These are phyloP conservation scores for Corvus moneduloides DNA, from an alignment of 2,113 vertebrate species.

Conservation along the genomic window DNA sequence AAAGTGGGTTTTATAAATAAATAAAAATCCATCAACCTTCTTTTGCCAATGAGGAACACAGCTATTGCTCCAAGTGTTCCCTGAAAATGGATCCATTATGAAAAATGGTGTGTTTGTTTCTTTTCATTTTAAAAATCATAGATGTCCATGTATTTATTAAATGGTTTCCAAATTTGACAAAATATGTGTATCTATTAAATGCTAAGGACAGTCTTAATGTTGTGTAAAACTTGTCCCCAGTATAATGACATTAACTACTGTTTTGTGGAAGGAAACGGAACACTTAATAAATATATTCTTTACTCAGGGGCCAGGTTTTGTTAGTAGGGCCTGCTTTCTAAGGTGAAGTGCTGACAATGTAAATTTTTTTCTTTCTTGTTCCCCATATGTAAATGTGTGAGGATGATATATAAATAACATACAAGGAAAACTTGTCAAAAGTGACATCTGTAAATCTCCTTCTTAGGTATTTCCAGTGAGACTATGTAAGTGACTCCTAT, in stretches of 20 bases:
- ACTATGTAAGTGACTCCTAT: background rate
- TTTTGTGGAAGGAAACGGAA: background rate
- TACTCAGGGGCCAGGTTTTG: background rate
- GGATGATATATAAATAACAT: background rate
- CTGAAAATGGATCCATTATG: background rate
- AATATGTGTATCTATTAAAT: background rate
- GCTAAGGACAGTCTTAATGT: background rate
- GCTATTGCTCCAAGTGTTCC: background rate
- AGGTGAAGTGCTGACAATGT: background rate
- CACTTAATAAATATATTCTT: background rate
- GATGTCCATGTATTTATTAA: background rate
- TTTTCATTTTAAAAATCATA: background rate
- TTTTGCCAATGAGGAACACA: background rate
- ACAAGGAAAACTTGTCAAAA: background rate
- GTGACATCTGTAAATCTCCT: background rate
- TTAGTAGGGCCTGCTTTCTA: background rate
- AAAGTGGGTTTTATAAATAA: background rate
- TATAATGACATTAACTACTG: background rate
- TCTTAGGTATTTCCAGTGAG: background rate
- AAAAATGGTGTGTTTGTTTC: background rate
- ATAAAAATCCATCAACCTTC: background rate
- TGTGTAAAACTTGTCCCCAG: background rate
- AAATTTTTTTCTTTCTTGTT: background rate
- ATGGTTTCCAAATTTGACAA: background rate
- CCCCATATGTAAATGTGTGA: fast-evolving